Base-by-base conservation (phyloP, 2,113 vertebrate genomes). In the Eolophus roseicapilla region DNA sequence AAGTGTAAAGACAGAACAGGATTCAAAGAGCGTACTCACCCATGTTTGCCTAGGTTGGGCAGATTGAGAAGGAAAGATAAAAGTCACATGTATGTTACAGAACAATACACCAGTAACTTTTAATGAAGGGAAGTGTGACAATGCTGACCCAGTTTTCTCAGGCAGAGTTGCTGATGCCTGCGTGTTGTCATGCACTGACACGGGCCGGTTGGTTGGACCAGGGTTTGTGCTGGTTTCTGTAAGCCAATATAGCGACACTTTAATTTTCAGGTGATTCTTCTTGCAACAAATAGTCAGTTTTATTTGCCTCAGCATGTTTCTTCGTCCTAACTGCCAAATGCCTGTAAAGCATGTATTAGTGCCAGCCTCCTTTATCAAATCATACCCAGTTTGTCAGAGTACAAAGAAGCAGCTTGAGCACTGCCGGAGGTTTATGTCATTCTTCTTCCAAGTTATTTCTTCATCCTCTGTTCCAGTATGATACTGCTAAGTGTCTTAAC, bases 151-250 rank as follows among this genome's bases (percentile, higher is more conserved):
- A 16, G 24, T 79, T 87, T 65, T 65, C 77, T 65, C 33, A 41
- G 35, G 10, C 1, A 1, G 17, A 29, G 62, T 4, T 59, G 65
- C 16, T 37, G n/a, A 17, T n/a, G 24, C 11, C 41, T 0, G 0
- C 24, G 20, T 63, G 13, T 25, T 41, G 28, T 55, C 12, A 4
- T 2, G 29, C 13, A 8, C 33, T 6, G 53, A 59, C 21, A 55
- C n/a, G 50, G 25, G 25, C 23, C 41, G 20, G 24, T 46, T 68
- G 53, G 7, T 23, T 69, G 43, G 10, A 50, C 24, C n/a, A 50
- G 41, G 15, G 37, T 52, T 77, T 63, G 17, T 28, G 60, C 77
- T 52, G 15, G 37, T 53, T 74, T 79, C 49, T 57, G 8, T n/a
- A 44, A 28, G 31, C 25, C 62, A 43, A 4, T 11, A 27, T 27